These are phyloP conservation scores for Nycticryphes semicollaris DNA, from an alignment of 2,113 vertebrate genomes.

Conservation along the genomic window DNA sequence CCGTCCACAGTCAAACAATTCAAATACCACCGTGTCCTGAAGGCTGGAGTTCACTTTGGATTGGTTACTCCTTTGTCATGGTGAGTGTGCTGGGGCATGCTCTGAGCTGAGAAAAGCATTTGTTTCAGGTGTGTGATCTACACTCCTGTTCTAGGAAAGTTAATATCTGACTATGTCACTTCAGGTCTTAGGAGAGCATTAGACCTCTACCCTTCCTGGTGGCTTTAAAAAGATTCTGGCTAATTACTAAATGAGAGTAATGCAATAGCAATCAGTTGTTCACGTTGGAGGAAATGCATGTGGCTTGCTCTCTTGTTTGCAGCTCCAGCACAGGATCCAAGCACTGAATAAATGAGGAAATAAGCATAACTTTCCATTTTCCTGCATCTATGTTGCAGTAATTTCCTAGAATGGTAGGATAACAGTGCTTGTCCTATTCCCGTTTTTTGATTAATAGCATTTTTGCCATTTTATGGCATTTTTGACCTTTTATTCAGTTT, in stretches of 20 bases:
- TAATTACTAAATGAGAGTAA: neutral
- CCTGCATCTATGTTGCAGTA: neutral
- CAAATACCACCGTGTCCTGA: conserved; percentile 82
- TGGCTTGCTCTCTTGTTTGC: neutral
- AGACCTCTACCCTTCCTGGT: neutral
- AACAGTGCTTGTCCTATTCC: neutral
- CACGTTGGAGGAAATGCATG: neutral
- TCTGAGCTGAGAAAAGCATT: neutral
- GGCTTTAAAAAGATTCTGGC: neutral
- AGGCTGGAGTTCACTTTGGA: conserved; percentile 89
- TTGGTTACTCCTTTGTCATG: conserved; percentile 92
- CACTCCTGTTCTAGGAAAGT: neutral
- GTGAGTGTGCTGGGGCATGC: conserved; percentile 61
- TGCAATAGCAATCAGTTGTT: neutral
- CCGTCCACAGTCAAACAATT: conserved; percentile 90
- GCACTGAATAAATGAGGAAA: neutral
- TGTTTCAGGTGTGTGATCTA: neutral
- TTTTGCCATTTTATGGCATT: neutral
- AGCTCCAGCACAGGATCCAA: neutral
- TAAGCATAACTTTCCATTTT: neutral
- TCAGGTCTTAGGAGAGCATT: neutral
- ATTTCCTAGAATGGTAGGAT: neutral
- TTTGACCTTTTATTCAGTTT: neutral
- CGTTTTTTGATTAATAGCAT: neutral
- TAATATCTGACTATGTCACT: neutral